These are phyloP conservation scores for Ophion ventricosus DNA, from an alignment of 2,888 invertebrate species.

Conservation along the genomic window DNA sequence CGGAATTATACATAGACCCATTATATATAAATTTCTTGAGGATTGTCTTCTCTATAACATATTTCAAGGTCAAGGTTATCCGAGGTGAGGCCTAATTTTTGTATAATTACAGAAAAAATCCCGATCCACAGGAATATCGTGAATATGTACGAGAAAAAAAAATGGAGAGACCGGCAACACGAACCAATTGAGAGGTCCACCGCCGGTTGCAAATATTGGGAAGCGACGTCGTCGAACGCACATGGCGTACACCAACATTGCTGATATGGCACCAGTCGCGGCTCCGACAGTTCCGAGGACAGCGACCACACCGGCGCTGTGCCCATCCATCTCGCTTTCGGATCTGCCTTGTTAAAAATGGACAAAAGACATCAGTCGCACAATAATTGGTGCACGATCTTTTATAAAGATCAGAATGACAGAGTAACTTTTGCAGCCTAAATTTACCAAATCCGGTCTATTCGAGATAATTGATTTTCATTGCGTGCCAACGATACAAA, in stretches of 20 bases:
- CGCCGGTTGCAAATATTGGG: conserved; percentile 70
- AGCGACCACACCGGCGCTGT: conserved; percentile 76
- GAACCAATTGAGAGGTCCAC: conserved; percentile 78
- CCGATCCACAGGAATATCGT: background rate
- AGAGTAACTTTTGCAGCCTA: background rate
- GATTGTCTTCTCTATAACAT: no score
- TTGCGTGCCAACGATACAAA: background rate
- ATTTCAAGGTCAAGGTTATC: no score
- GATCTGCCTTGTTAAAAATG: conserved; percentile 22
- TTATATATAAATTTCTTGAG: no score
- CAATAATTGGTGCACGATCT: background rate
- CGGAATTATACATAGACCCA: no score
- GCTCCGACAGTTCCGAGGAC: conserved; percentile 78
- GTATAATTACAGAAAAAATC: background rate
- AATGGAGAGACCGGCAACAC: background rate
- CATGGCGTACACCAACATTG: conserved; percentile 77
- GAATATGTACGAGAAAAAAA: background rate
- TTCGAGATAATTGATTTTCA: background rate
- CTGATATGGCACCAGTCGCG: conserved; percentile 78
- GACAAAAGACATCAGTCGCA: background rate
- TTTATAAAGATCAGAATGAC: background rate
- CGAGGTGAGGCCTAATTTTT: no score
- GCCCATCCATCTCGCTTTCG: conserved; percentile 74
- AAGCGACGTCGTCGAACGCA: conserved; percentile 75
- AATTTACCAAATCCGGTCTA: background rate